phyloP scores from a whole-genome alignment of 2,113 vertebrate species.

The Hippolais icterina region DNA sequence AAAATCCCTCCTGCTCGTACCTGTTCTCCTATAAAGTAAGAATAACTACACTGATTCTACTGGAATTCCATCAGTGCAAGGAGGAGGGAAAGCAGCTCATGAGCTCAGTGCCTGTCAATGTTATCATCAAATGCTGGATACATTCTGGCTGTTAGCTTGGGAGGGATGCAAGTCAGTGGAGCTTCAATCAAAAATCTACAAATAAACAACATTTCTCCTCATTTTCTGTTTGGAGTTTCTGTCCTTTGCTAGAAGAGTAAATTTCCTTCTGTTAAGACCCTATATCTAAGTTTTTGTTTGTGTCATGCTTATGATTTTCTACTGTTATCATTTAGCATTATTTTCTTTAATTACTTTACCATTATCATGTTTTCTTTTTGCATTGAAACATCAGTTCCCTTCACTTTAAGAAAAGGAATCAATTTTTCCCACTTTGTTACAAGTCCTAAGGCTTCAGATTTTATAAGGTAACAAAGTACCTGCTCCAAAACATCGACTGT shows the following conservation, averaged over 20 bases:
- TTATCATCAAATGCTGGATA: neutral
- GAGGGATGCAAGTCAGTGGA: neutral
- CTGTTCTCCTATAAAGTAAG: neutral
- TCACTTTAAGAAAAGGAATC: neutral
- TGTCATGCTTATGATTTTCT: neutral
- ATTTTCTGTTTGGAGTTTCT: neutral
- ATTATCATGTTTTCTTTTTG: neutral
- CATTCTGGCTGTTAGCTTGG: neutral
- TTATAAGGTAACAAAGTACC: neutral
- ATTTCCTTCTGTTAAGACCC: neutral
- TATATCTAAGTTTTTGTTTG: neutral
- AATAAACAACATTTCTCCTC: neutral
- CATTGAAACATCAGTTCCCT: neutral
- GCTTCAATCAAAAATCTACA: neutral
- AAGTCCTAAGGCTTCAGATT: neutral
- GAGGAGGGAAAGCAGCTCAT: neutral
- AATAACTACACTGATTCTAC: neutral
- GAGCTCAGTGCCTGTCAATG: neutral
- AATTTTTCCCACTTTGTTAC: neutral
- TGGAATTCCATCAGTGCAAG: neutral
- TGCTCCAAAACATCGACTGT: neutral
- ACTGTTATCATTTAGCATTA: neutral
- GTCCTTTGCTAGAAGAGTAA: neutral
- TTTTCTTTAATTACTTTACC: slow-evolving; percentile 1
- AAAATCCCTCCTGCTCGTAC: neutral